These are phyloP conservation scores for Aphrophora alni DNA, from an alignment of 2,888 invertebrate genomes.

Conservation along the genomic window DNA sequence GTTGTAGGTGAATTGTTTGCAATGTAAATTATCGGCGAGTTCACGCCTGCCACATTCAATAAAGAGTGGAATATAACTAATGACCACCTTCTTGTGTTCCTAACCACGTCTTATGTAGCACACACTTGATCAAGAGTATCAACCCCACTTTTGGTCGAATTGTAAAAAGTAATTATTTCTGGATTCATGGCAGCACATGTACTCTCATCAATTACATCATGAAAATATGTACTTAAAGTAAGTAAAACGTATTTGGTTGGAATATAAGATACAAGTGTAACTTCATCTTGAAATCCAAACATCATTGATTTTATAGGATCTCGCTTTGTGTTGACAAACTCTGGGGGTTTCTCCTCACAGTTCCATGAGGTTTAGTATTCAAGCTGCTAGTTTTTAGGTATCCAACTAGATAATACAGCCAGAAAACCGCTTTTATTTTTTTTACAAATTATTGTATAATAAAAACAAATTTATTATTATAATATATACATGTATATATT, in stretches of 20 bases:
- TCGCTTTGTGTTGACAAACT: neutral
- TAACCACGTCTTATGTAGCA: neutral
- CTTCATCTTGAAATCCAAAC: neutral
- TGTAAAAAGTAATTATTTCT: no score
- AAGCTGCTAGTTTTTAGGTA: no score
- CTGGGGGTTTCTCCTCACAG: neutral
- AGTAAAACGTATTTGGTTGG: neutral
- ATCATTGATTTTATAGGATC: neutral
- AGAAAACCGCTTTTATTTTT: no score
- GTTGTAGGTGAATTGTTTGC: neutral
- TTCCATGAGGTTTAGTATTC: no score
- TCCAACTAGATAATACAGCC: no score
- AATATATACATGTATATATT: no score
- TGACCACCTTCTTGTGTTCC: conserved; percentile 4
- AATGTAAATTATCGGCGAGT: neutral
- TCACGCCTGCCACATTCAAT: no score
- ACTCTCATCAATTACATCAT: neutral
- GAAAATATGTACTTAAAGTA: neutral
- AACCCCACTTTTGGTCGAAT: conserved; percentile 7
- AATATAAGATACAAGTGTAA: neutral
- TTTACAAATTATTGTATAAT: no score
- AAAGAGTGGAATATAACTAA: neutral
- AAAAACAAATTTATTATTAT: no score
- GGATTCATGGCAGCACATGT: neutral
- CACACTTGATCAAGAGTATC: conserved; percentile 9